Conservation (phyloP, 2,797 vertebrate genomes). For the Ctenopoma kingsleyae region DNA sequence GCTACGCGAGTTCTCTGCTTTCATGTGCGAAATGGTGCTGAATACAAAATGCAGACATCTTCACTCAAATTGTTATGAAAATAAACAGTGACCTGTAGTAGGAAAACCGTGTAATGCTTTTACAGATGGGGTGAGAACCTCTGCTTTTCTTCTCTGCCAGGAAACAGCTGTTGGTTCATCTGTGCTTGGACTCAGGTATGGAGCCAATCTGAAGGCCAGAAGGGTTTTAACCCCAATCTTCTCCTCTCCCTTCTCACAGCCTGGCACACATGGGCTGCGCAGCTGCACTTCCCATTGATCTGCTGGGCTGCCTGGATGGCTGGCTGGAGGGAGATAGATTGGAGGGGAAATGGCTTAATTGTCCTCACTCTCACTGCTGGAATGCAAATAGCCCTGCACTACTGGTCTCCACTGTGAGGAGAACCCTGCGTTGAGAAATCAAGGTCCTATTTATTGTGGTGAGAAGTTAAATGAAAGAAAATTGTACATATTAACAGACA, state of each 20-base stretch:
- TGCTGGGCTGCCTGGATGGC: conserved; percentile 71
- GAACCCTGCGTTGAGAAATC: conserved; percentile 41
- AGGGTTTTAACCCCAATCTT: conserved; percentile 89
- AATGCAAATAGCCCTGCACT: conserved; percentile 83
- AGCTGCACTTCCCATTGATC: conserved; percentile 87
- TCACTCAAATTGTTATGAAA: conserved; percentile 55
- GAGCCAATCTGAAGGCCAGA: conserved; percentile 86
- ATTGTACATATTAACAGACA: background rate
- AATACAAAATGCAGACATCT: conserved; percentile 51
- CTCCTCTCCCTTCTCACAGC: conserved; percentile 74
- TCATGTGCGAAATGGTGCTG: conserved; percentile 37
- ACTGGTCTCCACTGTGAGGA: conserved; percentile 55
- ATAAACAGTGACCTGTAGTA: conserved; percentile 62
- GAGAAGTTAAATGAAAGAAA: background rate
- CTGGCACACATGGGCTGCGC: conserved; percentile 81
- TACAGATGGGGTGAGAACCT: conserved; percentile 64
- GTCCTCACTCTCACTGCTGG: conserved; percentile 85
- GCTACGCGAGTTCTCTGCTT: conserved; percentile 27
- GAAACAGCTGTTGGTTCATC: conserved; percentile 69
- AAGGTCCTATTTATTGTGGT: conserved; percentile 1
- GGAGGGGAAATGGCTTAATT: conserved; percentile 89
- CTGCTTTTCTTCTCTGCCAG: conserved; percentile 55
- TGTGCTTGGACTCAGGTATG: conserved; percentile 78
- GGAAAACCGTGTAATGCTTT: conserved; percentile 58
- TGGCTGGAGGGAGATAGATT: conserved; percentile 86